Base-by-base conservation (phyloP, 2,113 vertebrate species). In the Oncorhynchus gorbuscha region DNA sequence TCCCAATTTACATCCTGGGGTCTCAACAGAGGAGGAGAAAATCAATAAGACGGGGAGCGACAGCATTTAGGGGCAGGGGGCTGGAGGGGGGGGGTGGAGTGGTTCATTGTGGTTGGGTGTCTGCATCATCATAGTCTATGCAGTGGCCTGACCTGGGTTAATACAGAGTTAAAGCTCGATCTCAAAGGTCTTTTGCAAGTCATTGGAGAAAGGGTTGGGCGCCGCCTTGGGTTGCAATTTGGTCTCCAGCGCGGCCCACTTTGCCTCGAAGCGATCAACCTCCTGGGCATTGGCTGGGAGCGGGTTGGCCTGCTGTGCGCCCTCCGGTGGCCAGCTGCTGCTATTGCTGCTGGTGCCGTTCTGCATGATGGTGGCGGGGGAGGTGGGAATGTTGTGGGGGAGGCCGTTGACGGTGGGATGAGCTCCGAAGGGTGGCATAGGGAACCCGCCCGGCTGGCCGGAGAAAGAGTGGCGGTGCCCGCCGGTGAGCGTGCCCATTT, bases 131-230 rank as follows among this genome's bases (percentile, higher is more conserved):
- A 70, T 66, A 71, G 73, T 76, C 51, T 35, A 51, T 66, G 28
- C 59, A 64, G 72, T 14, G 8, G 12, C 13, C 24, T 3, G 12
- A 26, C 49, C 68, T 65, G 72, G 79, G 49, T 61, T 18, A 5
- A 35, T 59, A 72, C 49, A 9, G 71, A 79, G 89, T 92, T 94
- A 97, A 88, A 97, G 94, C 91, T 97, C 95, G 55, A 97, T 96
- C 89, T 97, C 95, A 51, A 97, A 97, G 22, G 95, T 97, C 89
- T 97, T 97, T 79, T 96, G 95, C 86, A 94, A 90, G 91, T 96
- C 96, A 1, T 94, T 95, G 28, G 95, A 95, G 83, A 97, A 97
- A 0, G 96, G 96, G 84, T 96, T 97, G 61, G 94, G 85, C 16
- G 94, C 78, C 18, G 92, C 84, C 58, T 90, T 94, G 7, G 94